A percentile compares a stretch with the other conserved stretches of the same genome.
Evolutionary conservation across 1,140 invertebrate species (phyloP).

Genomic region (Zaprionus lachaisei): DNA sequence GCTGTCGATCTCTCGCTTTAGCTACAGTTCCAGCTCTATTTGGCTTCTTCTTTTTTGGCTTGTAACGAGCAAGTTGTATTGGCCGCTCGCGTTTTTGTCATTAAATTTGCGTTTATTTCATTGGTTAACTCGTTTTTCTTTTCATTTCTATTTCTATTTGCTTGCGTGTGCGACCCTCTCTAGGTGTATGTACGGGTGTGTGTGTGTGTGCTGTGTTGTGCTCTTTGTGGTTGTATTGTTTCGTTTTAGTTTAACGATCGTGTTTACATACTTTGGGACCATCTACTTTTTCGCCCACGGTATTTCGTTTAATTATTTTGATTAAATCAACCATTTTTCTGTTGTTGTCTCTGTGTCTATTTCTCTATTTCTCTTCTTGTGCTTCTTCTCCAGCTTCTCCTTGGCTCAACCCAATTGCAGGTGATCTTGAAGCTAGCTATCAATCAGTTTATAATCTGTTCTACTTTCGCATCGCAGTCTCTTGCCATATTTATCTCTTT

Average conservation of each 20-base stretch:
- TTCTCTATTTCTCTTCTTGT: not conserved
- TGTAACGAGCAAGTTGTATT: slow-evolving; percentile 60
- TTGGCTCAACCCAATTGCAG: slow-evolving; percentile 1
- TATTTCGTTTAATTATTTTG: slow-evolving; percentile 52
- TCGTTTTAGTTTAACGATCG: slow-evolving; percentile 75
- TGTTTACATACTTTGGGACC: slow-evolving; percentile 69
- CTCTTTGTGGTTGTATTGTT: slow-evolving; percentile 62
- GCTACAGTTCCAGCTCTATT: slow-evolving; percentile 10
- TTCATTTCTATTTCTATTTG: slow-evolving; percentile 59
- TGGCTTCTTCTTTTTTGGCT: slow-evolving; percentile 3
- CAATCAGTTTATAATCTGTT: slow-evolving; percentile 15
- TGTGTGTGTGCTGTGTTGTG: slow-evolving; percentile 8
- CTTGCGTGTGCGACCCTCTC: slow-evolving; percentile 20
- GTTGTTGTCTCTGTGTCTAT: not conserved
- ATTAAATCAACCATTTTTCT: slow-evolving; percentile 34
- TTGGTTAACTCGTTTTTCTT: slow-evolving; percentile 77
- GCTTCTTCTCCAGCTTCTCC: not conserved
- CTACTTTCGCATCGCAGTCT: slow-evolving; percentile 1
- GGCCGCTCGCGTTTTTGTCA: slow-evolving; percentile 72
- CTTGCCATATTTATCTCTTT: slow-evolving; percentile 2
- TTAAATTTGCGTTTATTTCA: slow-evolving; percentile 83
- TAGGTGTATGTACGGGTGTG: not conserved
- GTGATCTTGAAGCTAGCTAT: not conserved
- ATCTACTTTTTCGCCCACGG: slow-evolving; percentile 65
- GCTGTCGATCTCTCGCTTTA: slow-evolving; percentile 26